Evolutionary conservation across 2,888 invertebrate genomes (phyloP).

Genomic region (Stegana nigrithorax): DNA sequence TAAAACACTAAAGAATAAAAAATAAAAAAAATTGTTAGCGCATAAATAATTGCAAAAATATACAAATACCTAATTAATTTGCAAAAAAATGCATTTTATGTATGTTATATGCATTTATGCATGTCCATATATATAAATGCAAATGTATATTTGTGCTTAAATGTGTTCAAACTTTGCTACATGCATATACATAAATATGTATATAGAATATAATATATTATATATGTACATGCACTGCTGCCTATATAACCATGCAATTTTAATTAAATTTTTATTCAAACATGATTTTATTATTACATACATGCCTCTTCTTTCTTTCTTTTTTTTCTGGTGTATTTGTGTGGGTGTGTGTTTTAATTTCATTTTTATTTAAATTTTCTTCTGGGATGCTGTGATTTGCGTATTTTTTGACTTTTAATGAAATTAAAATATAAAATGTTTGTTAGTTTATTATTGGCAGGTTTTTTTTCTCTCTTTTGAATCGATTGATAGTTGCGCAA

Average conservation of each 20-base stretch:
- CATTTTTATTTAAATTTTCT: neutral
- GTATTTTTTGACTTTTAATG: constrained; percentile 15
- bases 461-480: neutral
- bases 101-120: no score
- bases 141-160: neutral
- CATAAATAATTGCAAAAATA: neutral
- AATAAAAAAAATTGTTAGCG: neutral
- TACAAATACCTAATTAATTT: constrained; percentile 13
- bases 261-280: constrained; percentile 18
- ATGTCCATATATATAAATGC: neutral
- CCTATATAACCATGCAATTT: constrained; percentile 9
- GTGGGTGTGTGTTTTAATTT: neutral
- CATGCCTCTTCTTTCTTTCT: neutral
- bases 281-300: constrained; percentile 8
- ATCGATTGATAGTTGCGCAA: constrained; percentile 11
- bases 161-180: neutral
- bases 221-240: neutral
- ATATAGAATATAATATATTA: neutral
- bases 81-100: neutral
- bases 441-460: constrained; percentile 15
- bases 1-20: neutral
- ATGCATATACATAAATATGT: neutral
- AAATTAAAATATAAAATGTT: constrained; percentile 16
- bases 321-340: neutral
- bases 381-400: neutral